A percentile compares a stretch with the other conserved stretches of the same genome.
Conservation (phyloP, 2,888 invertebrate species). For the Homarus gammarus region DNA sequence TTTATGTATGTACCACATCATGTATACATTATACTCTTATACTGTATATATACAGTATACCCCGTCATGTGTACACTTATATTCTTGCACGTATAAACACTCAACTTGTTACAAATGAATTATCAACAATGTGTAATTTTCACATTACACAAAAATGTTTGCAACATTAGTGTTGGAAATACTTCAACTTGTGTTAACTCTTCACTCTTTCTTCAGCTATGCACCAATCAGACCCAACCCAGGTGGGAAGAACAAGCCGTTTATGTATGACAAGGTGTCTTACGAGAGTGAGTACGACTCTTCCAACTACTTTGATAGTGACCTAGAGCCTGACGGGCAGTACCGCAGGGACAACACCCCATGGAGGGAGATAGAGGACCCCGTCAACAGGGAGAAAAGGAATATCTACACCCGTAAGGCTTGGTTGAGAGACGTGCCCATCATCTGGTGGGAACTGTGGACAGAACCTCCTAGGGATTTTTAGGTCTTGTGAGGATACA, state of each 20-base stretch:
- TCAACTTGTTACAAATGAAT: neutral
- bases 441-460: constrained; percentile 50
- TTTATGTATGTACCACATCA: neutral
- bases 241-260: neutral
- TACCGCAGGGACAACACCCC: constrained; percentile 31
- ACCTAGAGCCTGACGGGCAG: constrained; percentile 59
- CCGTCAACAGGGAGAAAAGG: neutral
- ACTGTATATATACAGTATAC: neutral
- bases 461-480: neutral
- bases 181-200: neutral
- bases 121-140: neutral
- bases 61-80: too few species aligned
- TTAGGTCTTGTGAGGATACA: neutral
- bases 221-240: constrained; percentile 12
- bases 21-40: neutral
- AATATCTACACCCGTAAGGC: constrained; percentile 54
- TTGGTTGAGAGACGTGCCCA: constrained; percentile 53
- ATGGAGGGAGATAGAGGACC: constrained; percentile 17
- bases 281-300: constrained; percentile 54
- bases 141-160: too few species aligned
- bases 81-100: too few species aligned
- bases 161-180: too few species aligned
- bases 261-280: neutral
- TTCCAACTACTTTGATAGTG: constrained; percentile 47
- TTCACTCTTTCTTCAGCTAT: constrained; percentile 18